phyloP scores from a whole-genome alignment of 2,888 invertebrate genomes.

The Meiosimyza platycephala region DNA sequence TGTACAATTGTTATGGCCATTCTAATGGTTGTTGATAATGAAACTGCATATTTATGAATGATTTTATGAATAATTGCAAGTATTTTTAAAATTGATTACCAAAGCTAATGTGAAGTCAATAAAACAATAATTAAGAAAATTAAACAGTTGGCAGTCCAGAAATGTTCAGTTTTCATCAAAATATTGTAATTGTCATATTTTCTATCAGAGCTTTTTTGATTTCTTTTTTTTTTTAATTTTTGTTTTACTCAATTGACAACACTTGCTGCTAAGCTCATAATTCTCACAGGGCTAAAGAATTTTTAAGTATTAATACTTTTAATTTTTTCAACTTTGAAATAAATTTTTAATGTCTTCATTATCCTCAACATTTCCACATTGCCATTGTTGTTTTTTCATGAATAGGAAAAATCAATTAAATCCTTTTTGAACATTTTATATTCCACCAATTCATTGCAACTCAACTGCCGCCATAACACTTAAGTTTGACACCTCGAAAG shows the following conservation, averaged over 20 bases:
- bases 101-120: background rate
- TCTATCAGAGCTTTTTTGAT: too few relatives aligned
- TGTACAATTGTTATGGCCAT: conserved; percentile 14
- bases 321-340: background rate
- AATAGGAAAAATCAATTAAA: conserved; percentile 33
- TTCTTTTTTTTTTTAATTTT: too few relatives aligned
- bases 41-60: background rate
- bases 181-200: too few relatives aligned
- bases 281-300: conserved; percentile 41
- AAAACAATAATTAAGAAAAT: too few relatives aligned
- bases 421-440: conserved; percentile 26
- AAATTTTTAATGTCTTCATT: conserved; percentile 29
- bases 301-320: background rate
- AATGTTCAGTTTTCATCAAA: too few relatives aligned
- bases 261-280: conserved; percentile 1
- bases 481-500: conserved; percentile 30
- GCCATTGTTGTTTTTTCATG: background rate
- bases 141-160: too few relatives aligned
- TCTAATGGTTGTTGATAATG: conserved; percentile 15
- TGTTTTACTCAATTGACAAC: background rate
- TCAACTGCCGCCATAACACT: conserved; percentile 17
- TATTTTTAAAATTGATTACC: conserved; percentile 18
- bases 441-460: background rate
- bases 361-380: background rate
- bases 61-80: conserved; percentile 14